Base-by-base conservation (phyloP, 2,888 invertebrate species). In the Gymnoscelis rufifasciata region DNA sequence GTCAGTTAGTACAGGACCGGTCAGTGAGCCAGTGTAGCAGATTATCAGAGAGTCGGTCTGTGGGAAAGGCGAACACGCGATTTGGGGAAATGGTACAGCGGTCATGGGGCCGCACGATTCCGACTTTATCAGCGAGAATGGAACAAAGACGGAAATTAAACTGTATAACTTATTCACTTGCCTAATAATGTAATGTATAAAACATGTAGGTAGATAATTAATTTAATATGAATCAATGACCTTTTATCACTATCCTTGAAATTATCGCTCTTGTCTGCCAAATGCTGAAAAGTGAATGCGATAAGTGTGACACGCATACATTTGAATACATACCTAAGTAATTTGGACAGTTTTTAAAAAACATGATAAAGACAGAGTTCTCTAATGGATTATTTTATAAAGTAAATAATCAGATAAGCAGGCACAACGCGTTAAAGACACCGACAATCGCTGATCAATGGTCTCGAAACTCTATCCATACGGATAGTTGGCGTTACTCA, bases 181-280 rank as follows among this genome's bases (percentile, higher is more conserved):
- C 14, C 2, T 15, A 31, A 0, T 31, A 28, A 6, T 6, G 1
- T 10, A 31, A 31, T 14, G 5, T n/a, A 14, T 0, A 8, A n/a
- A 31, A 31, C n/a, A 31, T 31, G 7, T 4, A 7, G 8, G 7
- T 13, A 31, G 8, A 8, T 31, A 14, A 8, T 5, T 14, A 13
- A 3, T 15, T 30, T 31, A 14, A 15, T 3, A 31, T 14, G 78
- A 86, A 83, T 84, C 81, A 78, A 64, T 71, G 78, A 80, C 83
- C 68, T 61, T 69, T 82, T 78, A 86, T 84, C 83, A 61, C 62
- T 82, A 64, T 62, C 86, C 86, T 86, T 87, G 86, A 73, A 73
- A 57, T 75, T 78, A 78, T 83, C 78, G 57, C 58, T 47, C 54
- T 71, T 65, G 65, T 75, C 68, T 73, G 60, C 65, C 52, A 70